Conservation (phyloP, 2,888 invertebrate genomes). For the Zygogramma bicolorata region DNA sequence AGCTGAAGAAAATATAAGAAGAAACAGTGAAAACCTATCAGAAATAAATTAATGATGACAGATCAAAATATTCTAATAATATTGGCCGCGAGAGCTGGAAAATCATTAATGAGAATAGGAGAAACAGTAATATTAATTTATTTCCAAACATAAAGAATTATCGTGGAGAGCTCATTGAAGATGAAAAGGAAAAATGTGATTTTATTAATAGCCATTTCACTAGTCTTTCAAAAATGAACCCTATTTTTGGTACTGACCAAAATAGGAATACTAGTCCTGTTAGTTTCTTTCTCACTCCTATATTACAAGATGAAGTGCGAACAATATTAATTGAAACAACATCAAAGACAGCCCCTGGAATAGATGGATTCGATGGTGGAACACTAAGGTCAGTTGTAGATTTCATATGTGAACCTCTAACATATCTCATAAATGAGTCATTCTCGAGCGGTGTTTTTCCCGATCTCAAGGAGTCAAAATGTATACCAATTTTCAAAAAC, state of each 20-base stretch:
- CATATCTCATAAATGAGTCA: neutral
- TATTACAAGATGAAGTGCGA: neutral
- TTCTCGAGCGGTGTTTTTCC: neutral
- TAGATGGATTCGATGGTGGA: neutral
- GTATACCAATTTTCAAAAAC: slow-evolving; percentile 7
- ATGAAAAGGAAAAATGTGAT: neutral
- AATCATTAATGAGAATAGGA: too few relatives aligned
- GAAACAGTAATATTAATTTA: too few relatives aligned
- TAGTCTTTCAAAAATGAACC: neutral
- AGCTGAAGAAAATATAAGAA: too few relatives aligned
- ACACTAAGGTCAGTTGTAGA: neutral
- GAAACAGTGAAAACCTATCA: too few relatives aligned
- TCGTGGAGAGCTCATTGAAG: too few relatives aligned
- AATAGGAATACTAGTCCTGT: neutral
- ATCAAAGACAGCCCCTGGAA: neutral
- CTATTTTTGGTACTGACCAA: neutral
- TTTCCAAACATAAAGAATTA: too few relatives aligned
- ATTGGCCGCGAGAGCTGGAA: too few relatives aligned
- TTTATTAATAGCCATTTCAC: neutral
- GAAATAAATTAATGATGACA: too few relatives aligned
- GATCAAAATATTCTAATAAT: too few relatives aligned
- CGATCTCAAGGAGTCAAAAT: slow-evolving; percentile 5
- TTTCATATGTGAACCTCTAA: neutral
- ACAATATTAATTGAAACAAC: neutral
- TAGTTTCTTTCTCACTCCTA: neutral